Base-by-base conservation (phyloP, 2,113 vertebrate species). In the Megaceryle maxima region DNA sequence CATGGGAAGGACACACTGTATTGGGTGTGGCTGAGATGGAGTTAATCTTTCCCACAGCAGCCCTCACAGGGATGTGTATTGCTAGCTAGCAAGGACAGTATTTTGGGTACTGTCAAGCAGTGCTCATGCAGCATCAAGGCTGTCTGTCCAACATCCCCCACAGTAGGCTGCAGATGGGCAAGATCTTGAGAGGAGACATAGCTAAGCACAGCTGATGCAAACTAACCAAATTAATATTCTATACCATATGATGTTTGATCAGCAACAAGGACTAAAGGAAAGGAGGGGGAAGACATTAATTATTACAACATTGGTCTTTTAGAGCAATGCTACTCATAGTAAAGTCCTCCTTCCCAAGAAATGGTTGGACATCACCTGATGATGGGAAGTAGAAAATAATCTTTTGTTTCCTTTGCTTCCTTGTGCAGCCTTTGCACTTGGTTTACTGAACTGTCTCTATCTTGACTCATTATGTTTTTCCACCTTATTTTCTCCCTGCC, bases 271-370 rank as follows among this genome's bases (percentile, higher is more conserved):
- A 5, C 6, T 56, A 22, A 41, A 8, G 26, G 35, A 51, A 43
- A 43, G 18, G 18, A n/a, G 43, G 16, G 6, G 43, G 9, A 5
- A 10, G 11, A 14, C 29, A 50, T 59, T 67, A 2, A 2, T 59
- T 59, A 29, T 59, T 29, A 51, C 1, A 3, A 50, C 1, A 1
- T 56, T 39, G 26, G 6, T 57, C 28, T 75, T 66, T 28, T 1
- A 4, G 51, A 50, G 41, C 15, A 41, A 41, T 3, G 3, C 43
- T 41, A 29, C 1, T 1, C 2, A 2, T 41, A 24, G 11, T 67
- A 53, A 43, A 68, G 12, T 13, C 35, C 33, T 13, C 2, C 44
- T 69, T 69, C 16, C 37, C 3, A 2, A 10, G 44, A 77, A 43
- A 37, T 25, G 16, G 37, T 26, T 60, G 64, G 43, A 62, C 10